Percentiles rank a stretch among this genome's conserved stretches.
These are phyloP conservation scores for Caenorhabditis drosophilae DNA, from an alignment of 2,888 invertebrate species.

Conservation along the genomic window DNA sequence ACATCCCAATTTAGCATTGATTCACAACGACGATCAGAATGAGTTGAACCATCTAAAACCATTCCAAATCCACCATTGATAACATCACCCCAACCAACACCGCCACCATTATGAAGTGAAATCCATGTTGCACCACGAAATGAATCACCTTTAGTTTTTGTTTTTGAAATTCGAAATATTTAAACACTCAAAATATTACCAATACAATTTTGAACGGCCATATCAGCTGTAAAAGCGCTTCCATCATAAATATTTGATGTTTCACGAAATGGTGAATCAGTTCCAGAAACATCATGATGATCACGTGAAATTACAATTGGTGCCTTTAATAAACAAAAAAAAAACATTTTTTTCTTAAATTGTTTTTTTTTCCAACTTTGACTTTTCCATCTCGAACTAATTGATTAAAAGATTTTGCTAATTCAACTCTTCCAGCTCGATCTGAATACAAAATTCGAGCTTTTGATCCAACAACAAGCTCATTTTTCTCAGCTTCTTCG, in stretches of 20 bases:
- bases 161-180: no score
- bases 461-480: slow-evolving; percentile 71
- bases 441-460: slow-evolving; percentile 76
- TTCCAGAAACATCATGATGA: slow-evolving; percentile 77
- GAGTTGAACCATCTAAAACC: slow-evolving; percentile 74
- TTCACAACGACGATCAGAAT: slow-evolving; percentile 71
- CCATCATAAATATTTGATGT: slow-evolving; percentile 76
- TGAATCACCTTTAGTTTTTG: slow-evolving; percentile 36
- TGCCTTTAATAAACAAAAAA: slow-evolving; percentile 70
- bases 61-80: slow-evolving; percentile 77
- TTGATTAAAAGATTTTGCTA: slow-evolving; percentile 74
- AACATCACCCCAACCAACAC: slow-evolving; percentile 75
- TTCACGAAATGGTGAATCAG: slow-evolving; percentile 75
- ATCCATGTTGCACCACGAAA: slow-evolving; percentile 77
- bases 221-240: slow-evolving; percentile 75
- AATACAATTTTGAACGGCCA: slow-evolving; percentile 74
- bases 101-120: slow-evolving; percentile 70
- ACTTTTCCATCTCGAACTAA: slow-evolving; percentile 67
- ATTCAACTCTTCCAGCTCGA: slow-evolving; percentile 72
- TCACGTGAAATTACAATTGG: slow-evolving; percentile 75
- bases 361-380: slow-evolving; percentile 10
- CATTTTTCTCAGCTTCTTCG: slow-evolving; percentile 73
- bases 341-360: no score
- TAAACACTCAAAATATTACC: slow-evolving; percentile 46
- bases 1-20: slow-evolving; percentile 76